phyloP scores from a whole-genome alignment of 2,888 invertebrate species.

The Rotaria sp. region DNA sequence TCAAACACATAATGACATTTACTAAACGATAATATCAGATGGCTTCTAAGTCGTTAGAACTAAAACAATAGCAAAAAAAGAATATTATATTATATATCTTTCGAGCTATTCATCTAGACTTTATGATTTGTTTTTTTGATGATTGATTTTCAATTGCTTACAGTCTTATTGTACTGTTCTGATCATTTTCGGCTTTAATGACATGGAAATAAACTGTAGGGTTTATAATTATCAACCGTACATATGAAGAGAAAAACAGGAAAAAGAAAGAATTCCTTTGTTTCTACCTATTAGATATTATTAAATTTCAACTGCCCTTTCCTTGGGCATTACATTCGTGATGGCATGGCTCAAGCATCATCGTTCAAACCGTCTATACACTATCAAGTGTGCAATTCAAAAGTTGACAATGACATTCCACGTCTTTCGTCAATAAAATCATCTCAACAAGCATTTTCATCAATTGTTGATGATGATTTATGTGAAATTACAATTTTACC shows the following conservation, averaged over 20 bases:
- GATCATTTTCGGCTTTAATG: too few species aligned
- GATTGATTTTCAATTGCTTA: background rate
- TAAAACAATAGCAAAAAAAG: too few species aligned
- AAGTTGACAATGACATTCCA: background rate
- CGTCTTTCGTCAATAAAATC: background rate
- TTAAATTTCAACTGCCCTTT: background rate
- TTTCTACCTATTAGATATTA: background rate
- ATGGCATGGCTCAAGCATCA: slow-evolving; percentile 15
- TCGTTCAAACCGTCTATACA: background rate
- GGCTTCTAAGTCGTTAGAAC: background rate
- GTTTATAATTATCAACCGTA: background rate
- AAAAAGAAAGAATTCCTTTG: background rate
- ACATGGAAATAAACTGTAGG: background rate
- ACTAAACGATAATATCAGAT: background rate
- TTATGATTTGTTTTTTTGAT: too few species aligned
- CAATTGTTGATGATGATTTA: background rate
- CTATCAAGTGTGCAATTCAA: background rate
- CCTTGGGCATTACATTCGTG: background rate
- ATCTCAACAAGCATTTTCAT: background rate
- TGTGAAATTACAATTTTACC: background rate
- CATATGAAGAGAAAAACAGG: background rate
- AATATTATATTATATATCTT: too few species aligned
- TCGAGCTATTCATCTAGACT: too few species aligned
- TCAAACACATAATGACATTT: background rate
- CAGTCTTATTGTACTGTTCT: too few species aligned